phyloP scores from a whole-genome alignment of 1,140 invertebrate species.

The Drosophila suzukii region DNA sequence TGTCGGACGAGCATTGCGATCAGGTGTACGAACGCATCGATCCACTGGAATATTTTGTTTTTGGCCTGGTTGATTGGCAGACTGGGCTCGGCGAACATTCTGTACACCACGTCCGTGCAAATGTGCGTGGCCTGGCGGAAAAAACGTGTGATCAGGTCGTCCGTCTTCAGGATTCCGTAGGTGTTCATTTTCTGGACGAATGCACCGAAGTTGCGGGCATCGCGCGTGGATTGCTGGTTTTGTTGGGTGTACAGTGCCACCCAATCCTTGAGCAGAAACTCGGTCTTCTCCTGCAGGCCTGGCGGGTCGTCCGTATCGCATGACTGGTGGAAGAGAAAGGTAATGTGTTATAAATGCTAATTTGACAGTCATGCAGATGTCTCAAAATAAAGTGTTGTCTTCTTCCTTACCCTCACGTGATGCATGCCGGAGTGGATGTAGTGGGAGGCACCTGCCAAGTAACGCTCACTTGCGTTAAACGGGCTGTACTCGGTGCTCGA shows the following conservation, averaged over 20 bases:
- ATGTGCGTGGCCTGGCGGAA: constrained; percentile 98
- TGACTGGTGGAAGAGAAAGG: constrained; percentile 80
- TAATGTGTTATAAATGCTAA: neutral
- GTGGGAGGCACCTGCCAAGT: constrained; percentile 90
- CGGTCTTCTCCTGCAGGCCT: constrained; percentile 97
- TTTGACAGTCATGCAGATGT: no score
- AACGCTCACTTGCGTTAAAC: constrained; percentile 88
- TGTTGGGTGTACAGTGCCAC: constrained; percentile 92
- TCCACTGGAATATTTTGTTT: constrained; percentile 97
- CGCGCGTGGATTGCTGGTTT: constrained; percentile 90
- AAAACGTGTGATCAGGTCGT: constrained; percentile 98
- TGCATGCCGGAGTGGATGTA: constrained; percentile 97
- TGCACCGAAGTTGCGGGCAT: constrained; percentile 97
- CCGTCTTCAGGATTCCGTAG: constrained; percentile 98
- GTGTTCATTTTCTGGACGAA: constrained; percentile 99
- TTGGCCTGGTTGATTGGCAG: constrained; percentile 88
- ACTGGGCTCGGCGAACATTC: constrained; percentile 87
- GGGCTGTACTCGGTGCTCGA: constrained; percentile 84
- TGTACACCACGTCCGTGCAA: constrained; percentile 97
- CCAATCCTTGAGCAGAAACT: constrained; percentile 97
- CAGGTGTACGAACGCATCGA: constrained; percentile 97
- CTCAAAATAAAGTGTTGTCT: neutral
- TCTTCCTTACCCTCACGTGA: constrained; percentile 87
- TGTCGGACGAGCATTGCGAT: constrained; percentile 98
- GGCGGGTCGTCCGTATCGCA: constrained; percentile 96